Base-by-base conservation (phyloP, 1,140 invertebrate species). In the Polypedilum vanderplanki region DNA sequence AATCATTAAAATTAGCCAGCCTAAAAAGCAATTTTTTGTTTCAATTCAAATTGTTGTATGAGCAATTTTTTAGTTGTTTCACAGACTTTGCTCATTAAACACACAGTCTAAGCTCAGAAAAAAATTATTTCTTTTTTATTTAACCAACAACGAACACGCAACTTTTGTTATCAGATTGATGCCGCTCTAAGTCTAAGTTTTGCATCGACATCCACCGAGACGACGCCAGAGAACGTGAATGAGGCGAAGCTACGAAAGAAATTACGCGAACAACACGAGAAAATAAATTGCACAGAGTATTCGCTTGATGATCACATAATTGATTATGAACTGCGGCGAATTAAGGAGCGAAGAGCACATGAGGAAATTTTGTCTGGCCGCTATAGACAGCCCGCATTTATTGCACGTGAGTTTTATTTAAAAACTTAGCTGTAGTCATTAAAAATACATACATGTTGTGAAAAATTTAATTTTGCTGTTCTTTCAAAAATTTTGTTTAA, bases 361-460 rank as follows among this genome's bases (percentile, higher is more conserved):
- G 81, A 83, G 76, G 81, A 83, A 74, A 81, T 83, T 22, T 80
- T 82, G 46, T 82, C 81, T 17, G 81, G 81, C 33, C 79, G 80
- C n/a, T 83, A 80, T 76, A 78, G 81, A 8, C 80, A 81, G 73
- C 81, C 81, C 5, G 82, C 81, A 76, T 78, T 82, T 75, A 78
- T 78, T 24, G 79, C 81, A 24, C 76, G 81, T 83, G 77, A 79
- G 77, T 73, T 12, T 12, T 12, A 46, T 46, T 9, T 33, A 33
- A 33, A 33, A 33, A 33, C 24, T 3, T 33, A 33, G 24, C 24
- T 33, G 24, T 33, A 33, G 24, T 33, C 24, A 33, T 33, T 33
- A 33, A 33, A n/a, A 3, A 33, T 33, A 33, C 24, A 33, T 33
- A 3, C 24, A 33, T 33, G 24, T 33, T 1, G 1, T 33, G 24